Base-by-base conservation (phyloP, 2,797 vertebrate genomes). In the Mus caroli region DNA sequence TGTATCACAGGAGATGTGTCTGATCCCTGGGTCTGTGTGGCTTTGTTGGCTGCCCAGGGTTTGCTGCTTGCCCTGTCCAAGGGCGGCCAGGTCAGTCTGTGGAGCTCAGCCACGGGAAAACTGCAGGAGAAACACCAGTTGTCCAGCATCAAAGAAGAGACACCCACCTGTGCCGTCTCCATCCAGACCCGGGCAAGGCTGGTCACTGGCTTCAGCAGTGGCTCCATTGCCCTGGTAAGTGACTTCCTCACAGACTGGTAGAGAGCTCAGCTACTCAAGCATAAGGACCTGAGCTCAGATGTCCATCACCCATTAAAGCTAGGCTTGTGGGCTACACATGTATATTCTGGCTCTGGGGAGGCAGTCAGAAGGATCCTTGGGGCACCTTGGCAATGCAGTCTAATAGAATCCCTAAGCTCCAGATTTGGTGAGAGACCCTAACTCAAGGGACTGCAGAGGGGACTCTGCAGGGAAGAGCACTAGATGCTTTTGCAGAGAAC, bases 201-300 rank as follows among this genome's bases (percentile, higher is more conserved):
- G 93, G 92, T 98, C 0, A 82, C 98, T 5, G 98, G 99, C 9
- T 99, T 99, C 40, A 97, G 97, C 46, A 88, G 98, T 13, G 98
- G 98, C 71, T 96, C 96, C 50, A 31, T 98, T 46, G 73, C 90
- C 3, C 3, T 95, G 96, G 98, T 98, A 96, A 92, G 91, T 8
- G n/a, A 4, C 37, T 94, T 17, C 15, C 28, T 26, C 15, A 37
- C 8, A 17, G 14, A 52, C 2, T 40, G 67, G 67, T 15, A 31
- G 60, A 73, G 34, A 50, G n/a, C 34, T 73, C 67, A 31, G 52
- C 9, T 14, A 20, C 28, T 40, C 13, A n/a, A 46, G 13, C 5
- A 8, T 5, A 8, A 46, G 37, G 11, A 60, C 71, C 37, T 75
- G 54, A 75, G 37, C 2, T 88, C 54, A 58, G 37, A 60, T 58